These are phyloP conservation scores for Phyto melanocephala DNA, from an alignment of 2,888 invertebrate species.

Conservation along the genomic window DNA sequence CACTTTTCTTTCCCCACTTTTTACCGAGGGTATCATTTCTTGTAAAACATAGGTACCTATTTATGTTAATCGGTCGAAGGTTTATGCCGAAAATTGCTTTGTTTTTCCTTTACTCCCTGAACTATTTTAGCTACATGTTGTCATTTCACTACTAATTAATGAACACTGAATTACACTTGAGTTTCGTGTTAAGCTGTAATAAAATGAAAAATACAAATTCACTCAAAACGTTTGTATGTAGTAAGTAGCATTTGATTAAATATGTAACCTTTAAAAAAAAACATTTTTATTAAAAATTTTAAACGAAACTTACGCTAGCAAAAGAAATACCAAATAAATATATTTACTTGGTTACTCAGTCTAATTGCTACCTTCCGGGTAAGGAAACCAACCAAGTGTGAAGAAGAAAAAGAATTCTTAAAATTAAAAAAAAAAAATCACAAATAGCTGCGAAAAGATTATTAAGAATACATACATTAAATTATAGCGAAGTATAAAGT, in stretches of 20 bases:
- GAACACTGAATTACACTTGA: not conserved
- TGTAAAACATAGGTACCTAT: too few relatives aligned
- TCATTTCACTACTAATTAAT: too few relatives aligned
- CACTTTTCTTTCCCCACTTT: too few relatives aligned
- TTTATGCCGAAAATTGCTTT: too few relatives aligned
- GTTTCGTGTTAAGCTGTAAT: conserved; percentile 42
- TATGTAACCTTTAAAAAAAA: conserved; percentile 39
- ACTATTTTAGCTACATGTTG: not conserved
- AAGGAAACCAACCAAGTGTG: conserved; percentile 54
- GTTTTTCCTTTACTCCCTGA: not conserved
- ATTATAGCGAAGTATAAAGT: not conserved
- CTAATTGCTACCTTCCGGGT: conserved; percentile 60
- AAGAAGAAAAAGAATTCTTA: conserved; percentile 13
- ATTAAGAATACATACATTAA: too few relatives aligned
- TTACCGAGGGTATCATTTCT: too few relatives aligned
- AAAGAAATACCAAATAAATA: not conserved
- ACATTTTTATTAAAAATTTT: not conserved
- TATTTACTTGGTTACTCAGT: conserved; percentile 34
- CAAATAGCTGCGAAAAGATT: not conserved
- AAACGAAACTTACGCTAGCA: not conserved
- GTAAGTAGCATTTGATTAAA: conserved; percentile 59
- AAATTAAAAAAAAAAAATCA: not conserved
- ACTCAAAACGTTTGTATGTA: conserved; percentile 51
- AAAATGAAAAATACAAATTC: conserved; percentile 45
- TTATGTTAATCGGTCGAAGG: too few relatives aligned